phyloP scores from a whole-genome alignment of 1,140 invertebrate species.

The Camponotus pennsylvanicus region DNA sequence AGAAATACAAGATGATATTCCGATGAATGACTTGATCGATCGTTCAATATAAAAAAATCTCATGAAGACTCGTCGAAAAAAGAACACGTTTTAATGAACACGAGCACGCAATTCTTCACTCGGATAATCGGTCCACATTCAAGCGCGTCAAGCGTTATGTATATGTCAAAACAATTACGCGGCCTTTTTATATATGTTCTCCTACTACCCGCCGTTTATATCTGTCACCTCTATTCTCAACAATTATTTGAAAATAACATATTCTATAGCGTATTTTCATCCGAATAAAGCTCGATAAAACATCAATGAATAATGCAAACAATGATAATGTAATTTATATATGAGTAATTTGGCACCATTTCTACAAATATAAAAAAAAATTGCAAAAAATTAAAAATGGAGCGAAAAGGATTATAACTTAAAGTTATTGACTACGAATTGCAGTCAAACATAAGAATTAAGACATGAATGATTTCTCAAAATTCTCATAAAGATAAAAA shows the following conservation, averaged over 20 bases:
- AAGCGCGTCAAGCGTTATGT: conserved; percentile 44
- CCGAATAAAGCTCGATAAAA: neutral
- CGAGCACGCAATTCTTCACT: neutral
- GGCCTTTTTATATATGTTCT: neutral
- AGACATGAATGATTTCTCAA: too few relatives aligned
- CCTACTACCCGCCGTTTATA: neutral
- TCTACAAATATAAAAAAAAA: neutral
- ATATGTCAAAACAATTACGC: neutral
- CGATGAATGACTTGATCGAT: too few relatives aligned
- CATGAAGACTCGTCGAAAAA: neutral
- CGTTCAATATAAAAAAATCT: neutral
- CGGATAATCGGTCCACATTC: conserved; percentile 1
- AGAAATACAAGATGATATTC: neutral
- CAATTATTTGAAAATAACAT: neutral
- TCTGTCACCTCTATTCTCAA: neutral
- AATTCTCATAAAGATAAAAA: too few relatives aligned
- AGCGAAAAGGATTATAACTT: neutral
- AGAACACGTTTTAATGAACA: neutral
- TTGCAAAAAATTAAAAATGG: neutral
- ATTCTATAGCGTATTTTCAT: neutral
- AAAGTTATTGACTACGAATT: neutral
- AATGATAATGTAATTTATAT: neutral
- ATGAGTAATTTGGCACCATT: neutral
- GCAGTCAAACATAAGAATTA: too few relatives aligned
- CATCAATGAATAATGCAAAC: conserved; percentile 8